Conservation (phyloP, 1,140 invertebrate species). For the Drosophila ironensis region DNA sequence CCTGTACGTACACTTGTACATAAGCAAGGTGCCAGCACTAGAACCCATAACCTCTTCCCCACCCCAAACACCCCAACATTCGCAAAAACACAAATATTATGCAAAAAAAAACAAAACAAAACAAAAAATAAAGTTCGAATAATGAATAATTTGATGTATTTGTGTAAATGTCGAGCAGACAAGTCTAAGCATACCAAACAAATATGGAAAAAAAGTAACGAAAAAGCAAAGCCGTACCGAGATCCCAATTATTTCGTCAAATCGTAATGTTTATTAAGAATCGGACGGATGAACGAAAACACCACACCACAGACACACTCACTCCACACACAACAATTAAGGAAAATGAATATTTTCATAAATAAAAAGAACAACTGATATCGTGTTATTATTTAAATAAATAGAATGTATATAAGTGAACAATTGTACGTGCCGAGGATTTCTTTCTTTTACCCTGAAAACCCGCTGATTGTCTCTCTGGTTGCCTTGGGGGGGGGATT, state of each 20-base stretch:
- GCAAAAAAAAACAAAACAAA: conserved; percentile 11
- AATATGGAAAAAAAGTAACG: neutral
- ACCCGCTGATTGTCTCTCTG: no score
- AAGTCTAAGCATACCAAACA: conserved; percentile 27
- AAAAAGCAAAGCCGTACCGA: neutral
- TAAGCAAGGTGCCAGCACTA: conserved; percentile 38
- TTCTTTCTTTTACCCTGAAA: conserved; percentile 58
- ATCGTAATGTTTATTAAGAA: conserved; percentile 4
- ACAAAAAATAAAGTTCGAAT: conserved; percentile 31
- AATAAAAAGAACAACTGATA: conserved; percentile 60
- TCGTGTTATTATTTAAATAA: conserved; percentile 82
- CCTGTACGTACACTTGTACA: conserved; percentile 37
- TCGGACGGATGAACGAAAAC: neutral
- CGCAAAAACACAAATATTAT: conserved; percentile 5
- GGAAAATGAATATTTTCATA: conserved; percentile 70
- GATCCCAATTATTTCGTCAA: conserved; percentile 17
- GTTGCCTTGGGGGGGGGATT: no score
- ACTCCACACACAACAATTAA: conserved; percentile 33
- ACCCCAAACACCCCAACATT: neutral
- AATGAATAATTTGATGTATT: conserved; percentile 47
- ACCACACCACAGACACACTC: conserved; percentile 2
- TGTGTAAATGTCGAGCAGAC: conserved; percentile 59
- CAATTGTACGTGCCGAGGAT: conserved; percentile 46
- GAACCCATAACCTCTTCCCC: conserved; percentile 2
- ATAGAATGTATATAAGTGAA: conserved; percentile 81